Base-by-base conservation (phyloP, 2,888 invertebrate genomes). In the Apodemia hepburni region DNA sequence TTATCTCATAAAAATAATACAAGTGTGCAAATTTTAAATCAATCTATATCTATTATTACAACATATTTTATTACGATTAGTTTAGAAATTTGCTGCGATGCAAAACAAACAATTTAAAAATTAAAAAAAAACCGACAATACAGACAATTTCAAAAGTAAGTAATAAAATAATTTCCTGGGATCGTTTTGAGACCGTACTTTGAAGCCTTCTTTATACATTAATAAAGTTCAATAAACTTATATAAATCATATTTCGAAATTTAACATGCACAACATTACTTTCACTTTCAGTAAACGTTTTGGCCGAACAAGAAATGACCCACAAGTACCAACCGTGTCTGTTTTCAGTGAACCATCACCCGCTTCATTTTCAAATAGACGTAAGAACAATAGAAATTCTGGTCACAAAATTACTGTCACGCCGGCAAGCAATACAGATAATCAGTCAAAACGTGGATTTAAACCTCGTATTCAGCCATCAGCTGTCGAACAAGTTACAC, bases 281-380 rank as follows among this genome's bases (percentile, higher is more conserved):
- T 51, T 51, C 11, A 51, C 49, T 91, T 90, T 82, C 88, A 90
- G 90, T 84, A 84, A 84, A 74, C 85, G 85, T 74, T 87, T 80
- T 80, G 84, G 87, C 74, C 84, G 87, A 69, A 82, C 85, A 67
- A 86, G 87, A 81, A 92, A 92, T 72, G 84, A 91, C 68, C 86
- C 87, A 87, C 93, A 94, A 89, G 87, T 94, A 83, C 92, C 94
- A 79, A 93, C 94, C 83, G 92, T 94, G 77, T 94, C 94, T 92
- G 93, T 87, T 89, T 93, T 93, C 93, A 94, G 94, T 88, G 94
- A 93, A 81, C 83, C 92, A 70, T 73, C 87, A 68, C 82, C 87
- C 62, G 89, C 92, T 58, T 83, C 92, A 27, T 90, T 87, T 75
- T 83, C 90, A 45, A 93, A 92, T 68, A 92, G 93, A 75, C 92